Conservation (phyloP, 2,797 vertebrate genomes). For the Oreochromis mossambicus region DNA sequence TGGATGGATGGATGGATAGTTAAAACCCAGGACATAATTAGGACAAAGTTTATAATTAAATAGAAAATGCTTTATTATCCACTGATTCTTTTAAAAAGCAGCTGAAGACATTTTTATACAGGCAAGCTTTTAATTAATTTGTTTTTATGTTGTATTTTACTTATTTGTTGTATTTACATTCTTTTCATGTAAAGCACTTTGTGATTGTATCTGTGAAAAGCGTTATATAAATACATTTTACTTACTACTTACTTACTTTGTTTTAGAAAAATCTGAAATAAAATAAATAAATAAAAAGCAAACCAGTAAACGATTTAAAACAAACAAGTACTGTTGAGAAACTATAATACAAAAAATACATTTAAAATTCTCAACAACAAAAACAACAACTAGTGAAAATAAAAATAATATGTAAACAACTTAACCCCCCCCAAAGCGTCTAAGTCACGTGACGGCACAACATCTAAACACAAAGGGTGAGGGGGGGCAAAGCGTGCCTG, state of each 20-base stretch:
- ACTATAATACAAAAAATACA: not conserved
- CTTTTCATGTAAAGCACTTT: fast-evolving
- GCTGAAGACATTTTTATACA: not conserved
- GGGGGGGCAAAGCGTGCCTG: not conserved
- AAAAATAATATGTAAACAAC: not conserved
- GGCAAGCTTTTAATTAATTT: not conserved
- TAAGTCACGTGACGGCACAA: not conserved
- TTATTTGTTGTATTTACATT: not conserved
- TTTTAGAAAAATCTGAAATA: not conserved
- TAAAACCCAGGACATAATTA: not conserved
- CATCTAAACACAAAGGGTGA: not conserved
- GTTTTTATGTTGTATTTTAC: not conserved
- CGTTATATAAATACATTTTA: not conserved
- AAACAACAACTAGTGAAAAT: not conserved
- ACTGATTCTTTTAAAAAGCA: not conserved
- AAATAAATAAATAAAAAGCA: not conserved
- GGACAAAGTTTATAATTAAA: not conserved
- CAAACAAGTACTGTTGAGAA: not conserved
- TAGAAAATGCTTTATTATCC: not conserved
- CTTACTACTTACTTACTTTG: not conserved
- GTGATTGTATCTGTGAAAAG: not conserved
- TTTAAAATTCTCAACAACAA: not conserved
- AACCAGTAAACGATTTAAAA: not conserved
- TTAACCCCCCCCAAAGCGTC: fast-evolving
- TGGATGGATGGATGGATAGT: too few relatives aligned